Evolutionary conservation across 2,888 invertebrate species (phyloP).

Genomic region (Operophtera brumata): DNA sequence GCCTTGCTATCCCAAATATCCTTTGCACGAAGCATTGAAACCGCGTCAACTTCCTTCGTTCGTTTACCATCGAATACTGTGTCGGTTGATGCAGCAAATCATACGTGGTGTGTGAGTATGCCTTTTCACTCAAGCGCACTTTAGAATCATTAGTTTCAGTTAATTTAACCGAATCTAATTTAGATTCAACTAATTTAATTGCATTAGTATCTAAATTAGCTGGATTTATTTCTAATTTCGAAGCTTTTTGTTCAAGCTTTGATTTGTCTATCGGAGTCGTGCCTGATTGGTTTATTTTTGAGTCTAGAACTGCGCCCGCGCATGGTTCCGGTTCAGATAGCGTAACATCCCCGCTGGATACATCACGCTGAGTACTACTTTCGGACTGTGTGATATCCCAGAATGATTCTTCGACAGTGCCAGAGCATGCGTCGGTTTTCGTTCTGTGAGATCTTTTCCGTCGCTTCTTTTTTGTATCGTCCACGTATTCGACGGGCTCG

Average conservation of each 20-base stretch:
- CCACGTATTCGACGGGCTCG: slow-evolving; percentile 35
- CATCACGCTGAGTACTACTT: not conserved
- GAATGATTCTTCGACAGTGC: slow-evolving; percentile 46
- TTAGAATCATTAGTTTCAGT: slow-evolving; percentile 12
- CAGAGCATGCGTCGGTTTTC: slow-evolving; percentile 62
- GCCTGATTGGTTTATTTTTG: slow-evolving; percentile 47
- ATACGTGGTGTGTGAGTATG: not conserved
- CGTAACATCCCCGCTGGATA: not conserved
- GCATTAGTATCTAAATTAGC: not conserved
- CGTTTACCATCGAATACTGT: slow-evolving; percentile 45
- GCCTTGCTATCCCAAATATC: slow-evolving; percentile 54
- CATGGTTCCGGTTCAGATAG: not conserved
- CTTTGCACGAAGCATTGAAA: slow-evolving; percentile 66
- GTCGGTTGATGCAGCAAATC: slow-evolving; percentile 11
- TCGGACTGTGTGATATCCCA: slow-evolving; percentile 20
- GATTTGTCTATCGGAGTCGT: slow-evolving; percentile 42
- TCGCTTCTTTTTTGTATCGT: slow-evolving; percentile 32
- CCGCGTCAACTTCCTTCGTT: slow-evolving; percentile 51
- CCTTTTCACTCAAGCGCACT: not conserved
- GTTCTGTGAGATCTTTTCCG: slow-evolving; percentile 60
- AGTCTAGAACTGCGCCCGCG: slow-evolving; percentile 29
- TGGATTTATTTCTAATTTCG: not conserved
- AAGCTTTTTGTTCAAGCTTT: not conserved
- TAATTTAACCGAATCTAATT: slow-evolving; percentile 1
- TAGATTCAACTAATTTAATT: too few species aligned